Evolutionary conservation across 2,888 invertebrate species (phyloP).

Genomic region (Sphaeridia pumilis): DNA sequence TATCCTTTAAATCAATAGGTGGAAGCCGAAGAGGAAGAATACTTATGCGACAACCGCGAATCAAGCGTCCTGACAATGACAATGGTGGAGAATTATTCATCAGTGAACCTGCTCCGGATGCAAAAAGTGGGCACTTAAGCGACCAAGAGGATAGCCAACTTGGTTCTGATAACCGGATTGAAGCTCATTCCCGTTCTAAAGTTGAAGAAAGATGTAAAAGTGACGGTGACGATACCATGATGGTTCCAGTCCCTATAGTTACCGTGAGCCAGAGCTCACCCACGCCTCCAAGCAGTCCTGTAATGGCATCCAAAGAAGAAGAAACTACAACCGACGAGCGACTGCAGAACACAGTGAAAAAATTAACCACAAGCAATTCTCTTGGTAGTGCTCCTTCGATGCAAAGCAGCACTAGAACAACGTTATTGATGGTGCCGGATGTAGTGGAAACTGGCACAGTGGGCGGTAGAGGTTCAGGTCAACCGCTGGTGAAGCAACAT

Average conservation of each 20-base stretch:
- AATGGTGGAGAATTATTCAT: constrained; percentile 13
- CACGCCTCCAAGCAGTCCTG: constrained; percentile 35
- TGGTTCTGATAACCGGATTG: background rate
- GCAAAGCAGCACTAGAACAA: background rate
- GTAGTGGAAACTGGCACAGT: background rate
- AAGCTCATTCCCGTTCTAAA: background rate
- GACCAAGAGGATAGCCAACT: background rate
- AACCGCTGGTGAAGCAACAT: constrained; percentile 34
- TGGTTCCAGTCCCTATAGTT: constrained; percentile 34
- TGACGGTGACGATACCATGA: constrained; percentile 4
- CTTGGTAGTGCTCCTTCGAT: background rate
- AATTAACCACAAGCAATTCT: background rate
- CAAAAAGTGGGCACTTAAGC: background rate
- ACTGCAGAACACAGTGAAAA: background rate
- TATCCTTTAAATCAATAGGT: too few species aligned
- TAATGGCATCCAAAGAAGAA: background rate
- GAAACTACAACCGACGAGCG: background rate
- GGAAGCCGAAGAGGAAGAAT: constrained; percentile 48
- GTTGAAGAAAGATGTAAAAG: background rate
- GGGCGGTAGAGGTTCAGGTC: constrained; percentile 4
- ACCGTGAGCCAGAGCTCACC: constrained; percentile 34
- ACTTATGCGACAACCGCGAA: constrained; percentile 54
- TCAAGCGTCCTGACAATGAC: constrained; percentile 42
- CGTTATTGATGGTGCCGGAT: constrained; percentile 9
- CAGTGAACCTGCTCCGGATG: constrained; percentile 1